Evolutionary conservation across 2,888 invertebrate species (phyloP), one percentile per base, ranked within the genome.

Genomic region (Lamellibrachia satsuma): DNA sequence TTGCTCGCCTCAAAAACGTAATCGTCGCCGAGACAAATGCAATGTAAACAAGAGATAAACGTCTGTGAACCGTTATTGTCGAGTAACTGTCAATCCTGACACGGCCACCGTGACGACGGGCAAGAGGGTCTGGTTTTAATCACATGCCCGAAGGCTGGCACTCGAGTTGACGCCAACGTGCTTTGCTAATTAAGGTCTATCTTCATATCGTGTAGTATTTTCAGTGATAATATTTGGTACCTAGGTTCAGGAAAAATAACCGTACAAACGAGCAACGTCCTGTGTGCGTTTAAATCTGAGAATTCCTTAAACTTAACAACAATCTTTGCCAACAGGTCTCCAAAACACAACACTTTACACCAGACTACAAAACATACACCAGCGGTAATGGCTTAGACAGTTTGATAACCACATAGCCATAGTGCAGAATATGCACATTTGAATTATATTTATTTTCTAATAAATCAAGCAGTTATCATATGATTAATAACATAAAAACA

Each of bases 1-100:
- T 55, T 9, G 55, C 22, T 75, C 15, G 15, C 75, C 75, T 75
- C 75, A 75, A 75, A 75, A 75, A 11, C 75, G 75, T 75, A 75
- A 75, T 75, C 75, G 22, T 22, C 75, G 75, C n/a, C 75, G 75
- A 75, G 75, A 75, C 75, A 75, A 75, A 75, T n/a, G 75, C 15
- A 75, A 75, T n/a, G 75, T 75, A 75, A 75, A 75, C 75, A 75
- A 75, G 75, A 75, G 75, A 75, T 75, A 75, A 75, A 75, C 75
- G 75, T 75, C 4, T 15, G 75, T 75, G 75, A 75, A 15, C 75
- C 75, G 75, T 2, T 22, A n/a, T 75, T 75, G 75, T 75, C 75
- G n/a, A 22, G 22, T n/a, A 11, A 15, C 75, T 39, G 39, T 39
- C 39, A 39, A 39, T 39, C 39, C 0, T 39, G 75, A 22, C 15